Percentiles rank a stretch among this genome's conserved stretches.
Evolutionary conservation across 2,797 vertebrate species (phyloP).

Genomic region (Diglossa cyanea): DNA sequence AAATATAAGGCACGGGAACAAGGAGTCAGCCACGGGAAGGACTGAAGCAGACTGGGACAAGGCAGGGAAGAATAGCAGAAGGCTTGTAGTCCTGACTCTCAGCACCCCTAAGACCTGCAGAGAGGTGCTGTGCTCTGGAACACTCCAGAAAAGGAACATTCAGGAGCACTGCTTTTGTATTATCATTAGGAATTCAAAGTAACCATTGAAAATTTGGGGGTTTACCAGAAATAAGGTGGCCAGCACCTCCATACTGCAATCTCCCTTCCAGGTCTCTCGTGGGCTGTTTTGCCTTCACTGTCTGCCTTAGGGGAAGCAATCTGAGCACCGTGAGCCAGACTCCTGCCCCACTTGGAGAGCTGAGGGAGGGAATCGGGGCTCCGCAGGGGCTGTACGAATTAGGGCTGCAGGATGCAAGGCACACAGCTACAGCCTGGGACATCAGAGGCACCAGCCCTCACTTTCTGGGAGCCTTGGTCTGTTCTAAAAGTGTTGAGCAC

Average conservation of each 20-base stretch:
- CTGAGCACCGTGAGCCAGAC: neutral
- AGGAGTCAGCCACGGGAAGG: fast-evolving
- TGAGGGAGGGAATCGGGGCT: neutral
- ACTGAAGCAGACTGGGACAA: neutral
- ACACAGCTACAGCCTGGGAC: fast-evolving
- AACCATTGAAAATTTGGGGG: neutral
- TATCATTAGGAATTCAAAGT: neutral
- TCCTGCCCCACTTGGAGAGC: neutral
- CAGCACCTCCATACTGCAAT: neutral
- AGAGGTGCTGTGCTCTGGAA: fast-evolving
- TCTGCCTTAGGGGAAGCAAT: fast-evolving
- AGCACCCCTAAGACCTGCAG: neutral
- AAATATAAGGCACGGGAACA: fast-evolving
- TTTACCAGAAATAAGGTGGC: neutral
- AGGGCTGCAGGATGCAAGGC: fast-evolving
- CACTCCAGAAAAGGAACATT: fast-evolving
- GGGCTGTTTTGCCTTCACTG: fast-evolving
- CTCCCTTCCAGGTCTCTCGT: neutral
- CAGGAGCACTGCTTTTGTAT: neutral
- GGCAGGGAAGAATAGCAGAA: neutral
- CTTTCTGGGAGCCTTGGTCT: neutral
- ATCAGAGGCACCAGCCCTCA: neutral
- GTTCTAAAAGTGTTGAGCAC: neutral
- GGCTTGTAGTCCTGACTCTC: neutral
- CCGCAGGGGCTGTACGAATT: neutral